phyloP scores from a whole-genome alignment of 2,888 invertebrate genomes.

The Drymonia ruficornis region DNA sequence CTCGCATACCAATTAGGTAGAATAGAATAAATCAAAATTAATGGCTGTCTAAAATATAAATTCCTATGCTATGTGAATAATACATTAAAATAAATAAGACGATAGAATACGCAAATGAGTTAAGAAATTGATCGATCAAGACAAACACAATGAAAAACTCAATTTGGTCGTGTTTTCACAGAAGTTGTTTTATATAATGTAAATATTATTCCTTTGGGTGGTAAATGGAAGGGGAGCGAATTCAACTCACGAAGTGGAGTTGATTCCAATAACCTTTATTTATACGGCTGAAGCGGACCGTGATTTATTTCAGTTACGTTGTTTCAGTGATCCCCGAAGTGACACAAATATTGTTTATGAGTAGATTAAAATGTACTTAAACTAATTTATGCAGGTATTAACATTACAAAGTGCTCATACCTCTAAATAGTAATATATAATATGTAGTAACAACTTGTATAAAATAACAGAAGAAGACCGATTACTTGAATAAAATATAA shows the following conservation, averaged over 20 bases:
- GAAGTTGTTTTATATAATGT: neutral
- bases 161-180: neutral
- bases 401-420: too few relatives aligned
- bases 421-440: too few relatives aligned
- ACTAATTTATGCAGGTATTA: too few relatives aligned
- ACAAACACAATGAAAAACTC: neutral
- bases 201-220: neutral
- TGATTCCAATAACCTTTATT: conserved; percentile 1
- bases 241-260: neutral
- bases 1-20: too few relatives aligned
- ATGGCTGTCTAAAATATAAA: too few relatives aligned
- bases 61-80: too few relatives aligned
- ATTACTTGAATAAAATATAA: too few relatives aligned
- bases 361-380: neutral
- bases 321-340: neutral
- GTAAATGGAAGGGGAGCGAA: neutral
- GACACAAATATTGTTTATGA: neutral
- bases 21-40: too few relatives aligned
- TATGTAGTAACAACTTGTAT: too few relatives aligned
- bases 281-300: neutral
- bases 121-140: conserved; percentile 3
- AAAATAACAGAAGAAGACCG: too few relatives aligned
- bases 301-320: neutral
- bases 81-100: too few relatives aligned
- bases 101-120: neutral